phyloP scores from a whole-genome alignment of 1,140 invertebrate species.

The Penaeus japonicus region DNA sequence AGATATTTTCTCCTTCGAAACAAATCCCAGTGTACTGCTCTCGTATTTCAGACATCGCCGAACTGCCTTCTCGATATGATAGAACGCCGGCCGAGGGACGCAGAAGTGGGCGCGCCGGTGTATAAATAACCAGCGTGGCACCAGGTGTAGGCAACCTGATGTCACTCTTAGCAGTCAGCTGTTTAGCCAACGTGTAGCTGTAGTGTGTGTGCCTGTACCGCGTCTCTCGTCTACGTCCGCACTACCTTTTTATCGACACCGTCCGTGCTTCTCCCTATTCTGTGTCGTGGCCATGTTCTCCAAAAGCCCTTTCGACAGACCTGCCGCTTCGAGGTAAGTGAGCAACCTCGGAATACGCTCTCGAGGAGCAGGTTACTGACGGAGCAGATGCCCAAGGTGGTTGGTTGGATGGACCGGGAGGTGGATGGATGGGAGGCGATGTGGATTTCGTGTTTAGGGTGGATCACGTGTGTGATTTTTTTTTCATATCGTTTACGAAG shows the following conservation, averaged over 20 bases:
- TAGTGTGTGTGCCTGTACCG: conserved; percentile 46
- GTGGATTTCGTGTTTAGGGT: too few relatives aligned
- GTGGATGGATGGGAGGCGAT: too few relatives aligned
- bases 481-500: too few relatives aligned
- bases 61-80: too few relatives aligned
- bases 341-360: neutral
- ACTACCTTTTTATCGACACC: conserved; percentile 30
- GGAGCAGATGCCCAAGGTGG: too few relatives aligned
- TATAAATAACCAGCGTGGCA: conserved; percentile 25
- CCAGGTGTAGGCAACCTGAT: conserved; percentile 42
- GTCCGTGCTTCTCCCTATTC: conserved; percentile 46
- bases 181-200: conserved; percentile 51
- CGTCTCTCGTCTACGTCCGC: conserved; percentile 36
- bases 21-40: too few relatives aligned
- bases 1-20: too few relatives aligned
- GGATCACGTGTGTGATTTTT: too few relatives aligned
- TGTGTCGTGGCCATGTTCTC: conserved; percentile 44
- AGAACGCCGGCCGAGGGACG: neutral
- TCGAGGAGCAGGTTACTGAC: too few relatives aligned
- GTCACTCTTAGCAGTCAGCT: conserved; percentile 49
- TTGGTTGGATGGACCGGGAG: too few relatives aligned
- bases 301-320: conserved; percentile 49
- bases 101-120: neutral
- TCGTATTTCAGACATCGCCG: too few relatives aligned
- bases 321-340: conserved; percentile 43